Conservation (phyloP, 92 coral and sea anemone species). For the Porites cylindrica region DNA sequence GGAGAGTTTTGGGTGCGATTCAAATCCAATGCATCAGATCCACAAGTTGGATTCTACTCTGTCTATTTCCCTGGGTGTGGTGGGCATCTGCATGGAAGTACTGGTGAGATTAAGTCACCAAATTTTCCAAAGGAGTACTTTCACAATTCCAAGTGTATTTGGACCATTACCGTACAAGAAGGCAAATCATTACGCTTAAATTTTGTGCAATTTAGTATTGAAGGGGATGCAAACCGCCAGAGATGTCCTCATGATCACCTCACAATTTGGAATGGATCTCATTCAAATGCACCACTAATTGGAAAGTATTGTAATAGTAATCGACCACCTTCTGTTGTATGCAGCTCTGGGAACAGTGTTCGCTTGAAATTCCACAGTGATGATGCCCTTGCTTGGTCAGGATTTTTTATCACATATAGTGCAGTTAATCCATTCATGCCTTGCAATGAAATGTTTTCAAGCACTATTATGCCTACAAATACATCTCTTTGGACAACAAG, state of each 20-base stretch:
- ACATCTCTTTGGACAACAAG: conserved; percentile 33
- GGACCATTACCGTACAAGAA: conserved; percentile 77
- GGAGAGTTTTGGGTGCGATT: conserved; percentile 86
- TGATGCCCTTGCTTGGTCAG: conserved; percentile 76
- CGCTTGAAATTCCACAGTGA: conserved; percentile 74
- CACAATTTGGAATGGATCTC: conserved; percentile 74
- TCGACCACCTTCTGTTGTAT: conserved; percentile 75
- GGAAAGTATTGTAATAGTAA: conserved; percentile 84
- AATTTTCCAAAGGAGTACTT: conserved; percentile 77
- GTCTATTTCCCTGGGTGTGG: conserved; percentile 77
- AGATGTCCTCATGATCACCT: conserved; percentile 82
- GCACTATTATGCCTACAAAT: conserved; percentile 49
- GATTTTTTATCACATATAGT: conserved; percentile 68
- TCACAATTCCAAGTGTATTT: conserved; percentile 82
- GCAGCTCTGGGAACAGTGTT: conserved; percentile 70
- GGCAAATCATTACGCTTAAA: conserved; percentile 76
- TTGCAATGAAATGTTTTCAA: conserved; percentile 61
- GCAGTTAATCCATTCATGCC: conserved; percentile 64
- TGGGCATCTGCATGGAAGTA: conserved; percentile 53
- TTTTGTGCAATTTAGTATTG: conserved; percentile 76
- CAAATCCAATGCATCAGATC: conserved; percentile 81
- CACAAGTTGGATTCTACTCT: conserved; percentile 82
- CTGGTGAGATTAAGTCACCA: conserved; percentile 67
- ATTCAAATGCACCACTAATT: conserved; percentile 56
- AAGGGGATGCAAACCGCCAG: conserved; percentile 62